A percentile compares a stretch with the other conserved stretches of the same genome.
Conservation (phyloP, 1,140 invertebrate species). For the Elysia chlorotica region DNA sequence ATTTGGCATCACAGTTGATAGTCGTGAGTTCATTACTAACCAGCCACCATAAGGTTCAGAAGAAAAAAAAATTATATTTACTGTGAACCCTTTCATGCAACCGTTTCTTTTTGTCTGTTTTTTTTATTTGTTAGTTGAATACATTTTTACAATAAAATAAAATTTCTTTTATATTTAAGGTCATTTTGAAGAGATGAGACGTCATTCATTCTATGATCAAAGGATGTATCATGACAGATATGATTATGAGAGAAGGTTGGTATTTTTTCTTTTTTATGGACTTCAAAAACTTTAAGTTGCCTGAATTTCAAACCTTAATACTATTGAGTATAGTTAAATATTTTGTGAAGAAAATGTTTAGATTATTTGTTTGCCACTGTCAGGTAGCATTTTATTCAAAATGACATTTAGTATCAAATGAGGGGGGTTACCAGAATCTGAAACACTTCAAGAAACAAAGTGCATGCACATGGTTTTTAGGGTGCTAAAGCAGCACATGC, state of each 20-base stretch:
- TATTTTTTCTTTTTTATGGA: neutral
- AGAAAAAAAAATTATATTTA: neutral
- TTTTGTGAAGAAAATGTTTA: no score
- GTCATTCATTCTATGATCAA: slow-evolving; percentile 44
- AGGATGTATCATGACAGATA: slow-evolving; percentile 47
- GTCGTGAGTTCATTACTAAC: no score
- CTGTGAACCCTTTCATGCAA: neutral
- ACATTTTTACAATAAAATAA: no score
- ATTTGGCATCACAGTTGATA: no score
- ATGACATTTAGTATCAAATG: no score
- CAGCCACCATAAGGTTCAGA: no score
- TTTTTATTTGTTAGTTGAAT: slow-evolving; percentile 11
- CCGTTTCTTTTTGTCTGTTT: neutral
- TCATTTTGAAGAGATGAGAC: slow-evolving; percentile 43
- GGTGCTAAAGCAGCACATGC: no score
- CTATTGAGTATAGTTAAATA: no score
- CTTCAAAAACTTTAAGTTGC: neutral
- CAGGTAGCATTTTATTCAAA: no score
- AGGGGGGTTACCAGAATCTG: no score
- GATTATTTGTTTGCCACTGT: no score
- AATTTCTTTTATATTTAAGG: slow-evolving; percentile 23
- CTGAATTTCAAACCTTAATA: neutral
- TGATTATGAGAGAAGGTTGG: slow-evolving; percentile 52
- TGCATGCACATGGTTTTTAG: no score
- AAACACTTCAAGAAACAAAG: neutral